phyloP scores from a whole-genome alignment of 2,113 vertebrate species.

The Thalassoma bifasciatum region DNA sequence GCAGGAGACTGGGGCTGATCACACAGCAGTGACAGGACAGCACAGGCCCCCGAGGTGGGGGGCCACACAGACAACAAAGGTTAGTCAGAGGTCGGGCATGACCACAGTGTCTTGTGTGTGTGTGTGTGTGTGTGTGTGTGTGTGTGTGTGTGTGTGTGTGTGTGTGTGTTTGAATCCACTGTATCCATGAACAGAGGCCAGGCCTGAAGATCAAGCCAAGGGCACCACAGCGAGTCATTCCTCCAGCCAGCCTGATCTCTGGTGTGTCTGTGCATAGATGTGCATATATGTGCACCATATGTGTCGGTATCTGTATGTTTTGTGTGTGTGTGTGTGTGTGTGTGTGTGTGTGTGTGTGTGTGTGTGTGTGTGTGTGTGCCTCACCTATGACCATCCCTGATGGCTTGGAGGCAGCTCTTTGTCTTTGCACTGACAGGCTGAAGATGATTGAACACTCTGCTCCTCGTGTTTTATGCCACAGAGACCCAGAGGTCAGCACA shows the following conservation, averaged over 20 bases:
- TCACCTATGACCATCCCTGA: constrained; percentile 73
- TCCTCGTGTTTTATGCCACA: constrained; percentile 54
- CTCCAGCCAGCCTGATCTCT: constrained; percentile 49
- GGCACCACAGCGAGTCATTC: constrained; percentile 65
- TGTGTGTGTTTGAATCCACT: constrained; percentile 12
- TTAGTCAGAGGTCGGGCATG: constrained; percentile 35
- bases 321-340: constrained; percentile 6
- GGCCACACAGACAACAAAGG: constrained; percentile 62
- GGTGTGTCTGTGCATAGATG: constrained; percentile 16
- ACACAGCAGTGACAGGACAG: constrained; percentile 71
- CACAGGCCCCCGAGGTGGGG: constrained; percentile 56
- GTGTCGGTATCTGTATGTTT: too few relatives aligned
- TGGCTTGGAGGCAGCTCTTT: constrained; percentile 79
- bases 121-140: background rate
- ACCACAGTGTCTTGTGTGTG: constrained; percentile 27
- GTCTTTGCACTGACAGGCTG: constrained; percentile 79
- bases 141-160: constrained; percentile 7
- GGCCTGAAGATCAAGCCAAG: constrained; percentile 80
- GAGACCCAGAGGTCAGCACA: constrained; percentile 51
- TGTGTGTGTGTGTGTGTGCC: constrained; percentile 39
- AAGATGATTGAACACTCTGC: constrained; percentile 73
- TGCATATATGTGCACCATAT: constrained; percentile 8
- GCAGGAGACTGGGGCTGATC: constrained; percentile 47
- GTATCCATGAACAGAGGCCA: constrained; percentile 65
- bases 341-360: constrained; percentile 15